Evolutionary conservation across 1,140 invertebrate species (phyloP), one percentile per base, ranked within the genome.

Genomic region (Sarcophaga bullata): DNA sequence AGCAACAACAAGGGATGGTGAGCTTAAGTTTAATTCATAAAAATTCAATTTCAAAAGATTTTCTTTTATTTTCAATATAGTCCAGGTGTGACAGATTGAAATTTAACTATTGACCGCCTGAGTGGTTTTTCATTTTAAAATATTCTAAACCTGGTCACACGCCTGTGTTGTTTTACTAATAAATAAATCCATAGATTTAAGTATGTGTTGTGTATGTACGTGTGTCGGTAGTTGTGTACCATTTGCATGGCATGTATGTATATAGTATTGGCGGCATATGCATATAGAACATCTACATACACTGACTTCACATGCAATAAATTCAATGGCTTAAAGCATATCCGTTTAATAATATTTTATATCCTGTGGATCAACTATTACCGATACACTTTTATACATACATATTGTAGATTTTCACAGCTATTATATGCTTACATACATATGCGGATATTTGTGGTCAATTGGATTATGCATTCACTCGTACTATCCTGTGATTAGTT

Each of bases 281-380:
- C n/a, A n/a, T n/a, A n/a, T n/a, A n/a, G n/a, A 37, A 37, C 25
- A 37, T 37, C 25, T 37, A 4, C 25, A 37, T 37, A 37, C 25
- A 37, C 25, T 37, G 25, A 37, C 25, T 17, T 10, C 62, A 68
- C 19, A n/a, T 9, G 5, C 17, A 68, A 68, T 68, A 68, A 19
- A 8, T 68, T 17, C 62, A 17, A 9, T 68, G 62, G n/a, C 19
- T 68, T 68, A 68, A 68, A 58, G n/a, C 13, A 58, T 9, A 68
- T 68, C 62, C 62, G 62, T 25, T 68, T 17, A 68, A 68, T 19
- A 68, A 19, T 25, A 68, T 68, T 68, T 8, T 68, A 68, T 68
- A 68, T 68, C 62, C 62, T n/a, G 62, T 68, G 6, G 19, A 68
- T 68, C 17, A 68, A 10, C 8, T 19, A 13, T 37, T 37, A 37